Percentiles rank a stretch among this genome's conserved stretches.
Conservation (phyloP, 2,797 vertebrate genomes). For the Sebastolobus altivelis region DNA sequence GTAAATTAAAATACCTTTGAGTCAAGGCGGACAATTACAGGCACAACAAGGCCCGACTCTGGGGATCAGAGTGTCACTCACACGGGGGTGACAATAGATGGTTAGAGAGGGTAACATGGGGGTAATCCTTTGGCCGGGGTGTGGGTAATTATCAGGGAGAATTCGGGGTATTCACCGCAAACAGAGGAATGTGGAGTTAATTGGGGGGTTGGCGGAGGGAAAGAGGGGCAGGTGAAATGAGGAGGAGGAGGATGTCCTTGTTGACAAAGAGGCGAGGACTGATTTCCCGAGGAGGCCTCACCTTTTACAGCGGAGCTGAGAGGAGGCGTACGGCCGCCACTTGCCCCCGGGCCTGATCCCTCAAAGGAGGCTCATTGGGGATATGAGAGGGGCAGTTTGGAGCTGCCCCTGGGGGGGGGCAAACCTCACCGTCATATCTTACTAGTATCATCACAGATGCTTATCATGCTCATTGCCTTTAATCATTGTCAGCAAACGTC, state of each 20-base stretch:
- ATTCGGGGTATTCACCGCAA: constrained; percentile 59
- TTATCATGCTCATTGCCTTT: constrained; percentile 66
- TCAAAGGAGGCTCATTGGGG: constrained; percentile 57
- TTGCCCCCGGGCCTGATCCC: constrained; percentile 36
- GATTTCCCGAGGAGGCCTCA: constrained; percentile 61
- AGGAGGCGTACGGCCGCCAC: constrained; percentile 6
- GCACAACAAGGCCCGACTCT: constrained; percentile 34
- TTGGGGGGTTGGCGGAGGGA: constrained; percentile 47
- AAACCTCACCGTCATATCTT: constrained; percentile 26
- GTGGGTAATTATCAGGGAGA: constrained; percentile 53
- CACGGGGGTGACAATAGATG: constrained; percentile 66
- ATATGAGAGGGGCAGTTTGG: constrained; percentile 61
- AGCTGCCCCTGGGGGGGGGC: constrained; percentile 8
- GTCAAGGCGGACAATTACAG: constrained; percentile 22
- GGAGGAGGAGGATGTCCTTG: constrained; percentile 75
- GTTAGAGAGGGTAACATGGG: constrained; percentile 29
- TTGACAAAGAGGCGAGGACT: constrained; percentile 73
- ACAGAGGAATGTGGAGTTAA: constrained; percentile 71
- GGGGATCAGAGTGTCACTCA: constrained; percentile 66
- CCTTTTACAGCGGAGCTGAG: constrained; percentile 48
- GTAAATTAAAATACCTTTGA: constrained; percentile 59
- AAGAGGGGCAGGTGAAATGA: constrained; percentile 49
- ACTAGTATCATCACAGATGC: constrained; percentile 60
- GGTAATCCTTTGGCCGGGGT: constrained; percentile 51
- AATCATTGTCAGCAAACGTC: constrained; percentile 45